Evolutionary conservation across 2,113 vertebrate genomes (phyloP).

Genomic region (Myotis brandtii): DNA sequence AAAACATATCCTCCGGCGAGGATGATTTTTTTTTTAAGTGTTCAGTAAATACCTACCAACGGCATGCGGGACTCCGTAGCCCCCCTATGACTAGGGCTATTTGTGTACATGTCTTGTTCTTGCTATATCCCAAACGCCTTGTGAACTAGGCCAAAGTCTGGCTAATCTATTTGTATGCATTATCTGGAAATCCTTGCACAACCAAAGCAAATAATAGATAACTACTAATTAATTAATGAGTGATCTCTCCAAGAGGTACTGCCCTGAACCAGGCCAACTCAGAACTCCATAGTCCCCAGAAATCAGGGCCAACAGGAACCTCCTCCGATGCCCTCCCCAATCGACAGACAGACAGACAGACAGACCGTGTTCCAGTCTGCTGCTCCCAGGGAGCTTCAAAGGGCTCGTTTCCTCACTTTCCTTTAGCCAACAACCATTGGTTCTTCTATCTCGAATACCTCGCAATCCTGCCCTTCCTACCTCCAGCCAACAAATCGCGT

Average conservation of each 20-base stretch:
- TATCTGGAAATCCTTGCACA: conserved; percentile 62
- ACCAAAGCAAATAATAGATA: conserved; percentile 58
- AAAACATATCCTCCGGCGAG: not conserved
- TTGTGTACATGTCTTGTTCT: conserved; percentile 20
- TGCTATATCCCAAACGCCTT: conserved; percentile 56
- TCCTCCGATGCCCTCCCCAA: not conserved
- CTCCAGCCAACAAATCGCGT: conserved; percentile 23
- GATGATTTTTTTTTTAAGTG: not conserved
- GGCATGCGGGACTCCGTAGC: not conserved
- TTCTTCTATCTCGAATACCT: conserved; percentile 11
- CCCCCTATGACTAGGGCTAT: not conserved
- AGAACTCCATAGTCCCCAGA: conserved; percentile 39
- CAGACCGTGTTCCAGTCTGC: not conserved
- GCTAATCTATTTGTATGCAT: conserved; percentile 29
- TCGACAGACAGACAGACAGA: not conserved
- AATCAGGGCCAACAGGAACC: conserved; percentile 35
- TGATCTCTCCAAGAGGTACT: conserved; percentile 53
- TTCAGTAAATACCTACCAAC: not conserved
- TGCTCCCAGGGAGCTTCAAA: conserved; percentile 39
- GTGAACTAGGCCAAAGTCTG: conserved; percentile 56
- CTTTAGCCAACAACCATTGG: not conserved
- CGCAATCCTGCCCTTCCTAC: not conserved
- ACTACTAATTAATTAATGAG: conserved; percentile 58
- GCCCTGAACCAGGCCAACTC: conserved; percentile 51
- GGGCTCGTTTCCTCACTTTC: conserved; percentile 49